Base-by-base conservation (phyloP, 2,113 vertebrate genomes). In the Thomomys bottae region DNA sequence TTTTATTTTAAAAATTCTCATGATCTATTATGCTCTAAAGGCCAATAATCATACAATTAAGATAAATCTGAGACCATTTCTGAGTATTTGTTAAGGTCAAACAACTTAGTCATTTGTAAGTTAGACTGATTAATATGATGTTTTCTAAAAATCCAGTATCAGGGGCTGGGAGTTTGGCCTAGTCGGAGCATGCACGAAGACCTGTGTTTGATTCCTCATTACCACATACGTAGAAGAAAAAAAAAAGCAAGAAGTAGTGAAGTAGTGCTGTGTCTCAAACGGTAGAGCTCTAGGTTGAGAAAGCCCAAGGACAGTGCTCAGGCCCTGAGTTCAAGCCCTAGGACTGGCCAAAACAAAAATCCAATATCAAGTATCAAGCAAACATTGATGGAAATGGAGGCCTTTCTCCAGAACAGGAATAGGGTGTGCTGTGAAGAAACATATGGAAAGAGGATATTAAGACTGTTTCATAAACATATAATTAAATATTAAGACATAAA, bases 81-180 rank as follows among this genome's bases (percentile, higher is more conserved):
- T 82, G n/a, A 90, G 57, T 32, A 11, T 3, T 81, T n/a, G 84
- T 4, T 6, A 77, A 87, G 30, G 77, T 2, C 49, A 59, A 82
- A 24, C 23, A 86, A 81, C 28, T 30, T 21, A 84, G 30, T 34
- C 49, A 84, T 49, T 24, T 72, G 4, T 66, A 77, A 89, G 77
- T 84, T 8, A 21, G 12, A 38, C 38, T 92, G 0, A 26, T 15
- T 32, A 28, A 49, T 38, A 72, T 12, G n/a, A 38, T 30, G 5
- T 84, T 80, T 49, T 91, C 45, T 34, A 7, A 61, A 93, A 88
- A 73, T 54, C 21, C 45, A 84, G 21, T 59, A 38, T n/a, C n/a
- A n/a, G n/a, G n/a, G n/a, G n/a, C n/a, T n/a, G n/a, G n/a, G n/a
- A n/a, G n/a, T n/a, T n/a, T n/a, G n/a, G n/a, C n/a, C n/a, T n/a